Percentiles rank a stretch among this genome's conserved stretches.
Conservation (phyloP, 2,888 invertebrate genomes). For the Iselma pallidipennis region DNA sequence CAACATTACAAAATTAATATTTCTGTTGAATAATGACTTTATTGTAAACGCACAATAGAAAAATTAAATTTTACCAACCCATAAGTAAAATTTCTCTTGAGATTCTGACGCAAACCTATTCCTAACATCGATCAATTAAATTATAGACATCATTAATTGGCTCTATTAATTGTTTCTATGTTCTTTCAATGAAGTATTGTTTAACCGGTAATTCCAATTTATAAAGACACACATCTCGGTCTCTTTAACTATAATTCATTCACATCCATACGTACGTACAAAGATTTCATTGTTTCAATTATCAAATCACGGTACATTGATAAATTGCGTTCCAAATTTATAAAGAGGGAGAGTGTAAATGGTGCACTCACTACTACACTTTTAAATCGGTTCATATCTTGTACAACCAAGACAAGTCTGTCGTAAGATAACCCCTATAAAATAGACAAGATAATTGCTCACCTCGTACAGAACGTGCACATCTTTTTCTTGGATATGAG, state of each 20-base stretch:
- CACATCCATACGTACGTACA: conserved; percentile 14
- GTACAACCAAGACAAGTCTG: too few relatives aligned
- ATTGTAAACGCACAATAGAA: too few relatives aligned
- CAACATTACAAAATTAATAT: too few relatives aligned
- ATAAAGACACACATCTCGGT: neutral
- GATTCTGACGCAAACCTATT: too few relatives aligned
- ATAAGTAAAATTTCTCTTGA: too few relatives aligned
- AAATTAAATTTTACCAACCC: too few relatives aligned
- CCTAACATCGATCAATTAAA: neutral
- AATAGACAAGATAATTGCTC: conserved; percentile 33
- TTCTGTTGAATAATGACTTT: too few relatives aligned
- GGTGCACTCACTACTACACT: conserved; percentile 14
- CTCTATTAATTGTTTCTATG: conserved; percentile 5
- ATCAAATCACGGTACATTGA: conserved; percentile 42
- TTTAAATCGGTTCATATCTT: conserved; percentile 21
- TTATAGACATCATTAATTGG: conserved; percentile 7
- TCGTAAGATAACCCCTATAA: too few relatives aligned
- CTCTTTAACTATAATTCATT: neutral
- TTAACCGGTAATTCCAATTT: neutral
- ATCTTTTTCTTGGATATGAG: conserved; percentile 53
- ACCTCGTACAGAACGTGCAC: conserved; percentile 50
- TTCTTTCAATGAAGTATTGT: conserved; percentile 12
- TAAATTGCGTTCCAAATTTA: conserved; percentile 33
- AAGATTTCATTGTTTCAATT: conserved; percentile 41
- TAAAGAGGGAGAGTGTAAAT: conserved; percentile 27